Evolutionary conservation across 1,140 invertebrate genomes (phyloP), one percentile per base, ranked within the genome.

Genomic region (Geopemphigus sp.): DNA sequence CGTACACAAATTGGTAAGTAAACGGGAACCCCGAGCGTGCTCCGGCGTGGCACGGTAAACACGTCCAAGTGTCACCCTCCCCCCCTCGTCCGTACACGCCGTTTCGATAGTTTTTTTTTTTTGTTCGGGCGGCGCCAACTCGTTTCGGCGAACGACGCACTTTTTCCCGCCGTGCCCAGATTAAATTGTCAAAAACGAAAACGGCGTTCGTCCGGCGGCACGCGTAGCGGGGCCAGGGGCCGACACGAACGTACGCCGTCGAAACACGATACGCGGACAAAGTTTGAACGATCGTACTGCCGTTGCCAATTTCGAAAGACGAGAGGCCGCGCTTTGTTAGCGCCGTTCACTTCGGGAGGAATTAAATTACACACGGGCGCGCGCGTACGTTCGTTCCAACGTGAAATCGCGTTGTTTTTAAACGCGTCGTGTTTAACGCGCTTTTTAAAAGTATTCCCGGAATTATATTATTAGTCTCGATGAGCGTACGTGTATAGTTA

Each of bases 131-230:
- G n/a, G n/a, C n/a, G n/a, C n/a, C n/a, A n/a, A n/a, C n/a, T n/a
- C n/a, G n/a, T n/a, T n/a, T n/a, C n/a, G n/a, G n/a, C n/a, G n/a
- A n/a, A n/a, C n/a, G n/a, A n/a, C n/a, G n/a, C n/a, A n/a, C n/a
- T n/a, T n/a, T n/a, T 45, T 11, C 39, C 39, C 39, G 39, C 11
- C 39, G 59, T 61, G n/a, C n/a, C 15, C 5, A 29, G 17, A 63
- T 63, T 63, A 63, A 63, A 63, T 32, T 32, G 61, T 32, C 61
- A 14, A 63, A 63, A 61, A 29, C n/a, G 59, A 22, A 63, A 63
- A 63, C 29, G 8, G 29, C 19, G 29, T 63, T 61, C 2, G 61
- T 63, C 26, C 15, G 19, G 19, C 61, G 10, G 19, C 29, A 63
- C 29, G 17, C 59, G 32, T 39, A 32, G 32, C 32, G n/a, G n/a